Conservation (phyloP, 2,888 invertebrate species). For the Polymixis lichenea region DNA sequence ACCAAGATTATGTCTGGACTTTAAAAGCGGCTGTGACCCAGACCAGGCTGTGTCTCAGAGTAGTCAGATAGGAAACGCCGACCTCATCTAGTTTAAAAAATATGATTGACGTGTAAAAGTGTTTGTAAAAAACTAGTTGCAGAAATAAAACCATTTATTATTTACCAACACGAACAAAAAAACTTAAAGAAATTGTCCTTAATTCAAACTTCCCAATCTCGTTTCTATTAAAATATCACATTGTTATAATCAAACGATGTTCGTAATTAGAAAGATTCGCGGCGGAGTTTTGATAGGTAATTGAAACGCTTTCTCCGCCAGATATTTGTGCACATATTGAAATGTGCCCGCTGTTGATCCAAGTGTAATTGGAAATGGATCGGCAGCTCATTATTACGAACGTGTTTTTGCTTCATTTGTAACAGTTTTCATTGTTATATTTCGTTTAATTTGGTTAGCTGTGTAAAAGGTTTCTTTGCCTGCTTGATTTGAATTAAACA, state of each 20-base stretch:
- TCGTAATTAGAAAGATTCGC: conserved; percentile 53
- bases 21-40: too few relatives aligned
- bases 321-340: conserved; percentile 65
- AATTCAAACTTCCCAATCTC: conserved; percentile 36
- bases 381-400: conserved; percentile 55
- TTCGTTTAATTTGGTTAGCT: conserved; percentile 33
- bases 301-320: conserved; percentile 66
- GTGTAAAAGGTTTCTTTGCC: conserved; percentile 27
- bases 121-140: too few relatives aligned
- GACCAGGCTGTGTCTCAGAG: too few relatives aligned
- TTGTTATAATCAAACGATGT: conserved; percentile 48
- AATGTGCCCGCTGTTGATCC: conserved; percentile 63
- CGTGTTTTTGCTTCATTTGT: conserved; percentile 54
- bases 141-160: too few relatives aligned
- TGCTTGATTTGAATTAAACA: conserved; percentile 18
- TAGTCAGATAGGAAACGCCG: too few relatives aligned
- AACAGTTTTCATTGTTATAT: conserved; percentile 52
- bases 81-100: too few relatives aligned
- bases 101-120: too few relatives aligned
- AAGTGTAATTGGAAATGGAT: conserved; percentile 67
- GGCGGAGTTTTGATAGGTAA: conserved; percentile 74
- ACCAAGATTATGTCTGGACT: too few relatives aligned
- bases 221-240: conserved; percentile 42
- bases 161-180: background rate
- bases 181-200: conserved; percentile 9